These are phyloP conservation scores for Nemoura dubitans DNA, from an alignment of 2,888 invertebrate species.

Conservation along the genomic window DNA sequence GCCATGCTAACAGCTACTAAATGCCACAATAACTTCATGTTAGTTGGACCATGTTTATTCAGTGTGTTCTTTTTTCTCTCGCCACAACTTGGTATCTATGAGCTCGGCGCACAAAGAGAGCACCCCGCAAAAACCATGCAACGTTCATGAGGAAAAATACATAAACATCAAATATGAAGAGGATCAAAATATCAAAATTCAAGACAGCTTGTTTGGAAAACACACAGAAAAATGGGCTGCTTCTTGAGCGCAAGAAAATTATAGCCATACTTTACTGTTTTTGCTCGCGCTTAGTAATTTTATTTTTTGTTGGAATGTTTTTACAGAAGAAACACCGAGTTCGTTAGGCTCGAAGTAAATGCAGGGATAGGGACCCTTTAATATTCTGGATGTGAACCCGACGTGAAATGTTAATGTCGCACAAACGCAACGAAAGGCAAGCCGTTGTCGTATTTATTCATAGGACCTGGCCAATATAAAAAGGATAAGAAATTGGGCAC, in stretches of 20 bases:
- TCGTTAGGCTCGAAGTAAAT: neutral
- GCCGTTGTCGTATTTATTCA: constrained; percentile 36
- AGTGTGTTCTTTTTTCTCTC: constrained; percentile 15
- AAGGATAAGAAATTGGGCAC: constrained; percentile 33
- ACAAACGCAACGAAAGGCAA: constrained; percentile 29
- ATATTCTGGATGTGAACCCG: neutral
- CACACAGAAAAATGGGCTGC: constrained; percentile 1
- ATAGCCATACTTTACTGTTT: neutral
- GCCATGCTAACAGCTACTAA: constrained; percentile 22
- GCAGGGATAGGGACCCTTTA: neutral
- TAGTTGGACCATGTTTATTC: constrained; percentile 15
- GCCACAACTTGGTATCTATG: neutral
- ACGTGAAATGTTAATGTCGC: constrained; percentile 36
- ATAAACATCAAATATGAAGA: neutral
- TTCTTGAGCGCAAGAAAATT: neutral
- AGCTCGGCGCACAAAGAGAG: constrained; percentile 1
- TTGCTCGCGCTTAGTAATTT: neutral
- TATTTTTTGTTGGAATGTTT: neutral
- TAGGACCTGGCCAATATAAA: constrained; percentile 31
- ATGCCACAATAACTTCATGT: constrained; percentile 28
- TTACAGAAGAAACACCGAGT: neutral
- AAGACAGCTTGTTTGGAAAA: neutral
- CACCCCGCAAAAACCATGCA: constrained; percentile 2
- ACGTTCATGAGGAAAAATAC: constrained; percentile 10
- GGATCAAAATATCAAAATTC: constrained; percentile 34